Conservation (phyloP, 1,140 invertebrate genomes). For the Zaprionus kolodkinae region DNA sequence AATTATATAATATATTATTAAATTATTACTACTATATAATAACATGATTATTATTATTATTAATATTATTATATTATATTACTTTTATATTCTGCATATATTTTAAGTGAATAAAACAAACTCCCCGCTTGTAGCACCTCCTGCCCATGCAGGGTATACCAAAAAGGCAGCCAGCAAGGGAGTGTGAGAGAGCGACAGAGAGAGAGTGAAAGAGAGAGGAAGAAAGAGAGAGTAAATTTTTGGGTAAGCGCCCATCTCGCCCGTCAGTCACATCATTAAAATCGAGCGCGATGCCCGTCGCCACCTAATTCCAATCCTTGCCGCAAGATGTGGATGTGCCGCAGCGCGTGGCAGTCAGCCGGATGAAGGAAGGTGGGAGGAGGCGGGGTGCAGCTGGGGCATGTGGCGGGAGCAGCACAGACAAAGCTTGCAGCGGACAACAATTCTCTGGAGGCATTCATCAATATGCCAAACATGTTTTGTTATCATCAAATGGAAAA, state of each 20-base stretch:
- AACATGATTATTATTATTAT: too few relatives aligned
- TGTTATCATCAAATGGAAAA: constrained; percentile 81
- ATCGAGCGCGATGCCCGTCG: constrained; percentile 55
- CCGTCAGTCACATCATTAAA: constrained; percentile 79
- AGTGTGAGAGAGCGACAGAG: too few relatives aligned
- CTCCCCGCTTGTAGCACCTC: neutral
- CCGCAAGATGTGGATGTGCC: constrained; percentile 58
- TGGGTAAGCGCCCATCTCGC: constrained; percentile 54
- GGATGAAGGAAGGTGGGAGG: neutral
- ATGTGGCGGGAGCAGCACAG: constrained; percentile 30
- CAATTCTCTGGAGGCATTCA: constrained; percentile 77
- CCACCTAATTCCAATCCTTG: constrained; percentile 79
- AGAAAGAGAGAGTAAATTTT: constrained; percentile 34
- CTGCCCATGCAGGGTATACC: neutral
- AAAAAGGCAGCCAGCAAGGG: neutral
- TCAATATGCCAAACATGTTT: constrained; percentile 82
- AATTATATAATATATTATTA: too few relatives aligned
- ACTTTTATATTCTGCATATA: too few relatives aligned
- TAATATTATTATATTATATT: too few relatives aligned
- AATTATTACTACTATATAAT: too few relatives aligned
- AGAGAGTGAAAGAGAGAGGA: too few relatives aligned
- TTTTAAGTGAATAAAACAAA: too few relatives aligned
- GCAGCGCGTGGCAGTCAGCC: constrained; percentile 34
- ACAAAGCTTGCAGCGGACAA: constrained; percentile 34
- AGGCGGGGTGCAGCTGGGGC: neutral